phyloP scores from a whole-genome alignment of 2,113 vertebrate species.

The Nothocercus julius region DNA sequence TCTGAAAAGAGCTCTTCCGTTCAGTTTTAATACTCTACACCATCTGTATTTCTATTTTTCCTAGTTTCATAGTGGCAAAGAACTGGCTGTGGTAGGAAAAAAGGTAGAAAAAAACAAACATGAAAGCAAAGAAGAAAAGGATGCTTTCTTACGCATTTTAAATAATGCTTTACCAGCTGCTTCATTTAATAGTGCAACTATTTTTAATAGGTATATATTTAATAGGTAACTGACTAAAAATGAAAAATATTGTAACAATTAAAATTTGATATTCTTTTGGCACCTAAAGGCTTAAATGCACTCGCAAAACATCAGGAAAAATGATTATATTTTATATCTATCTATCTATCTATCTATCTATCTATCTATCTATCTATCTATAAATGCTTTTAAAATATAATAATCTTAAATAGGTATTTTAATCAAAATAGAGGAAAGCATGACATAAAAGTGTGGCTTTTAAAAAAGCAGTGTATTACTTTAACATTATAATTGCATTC shows the following conservation, averaged over 20 bases:
- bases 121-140: not conserved
- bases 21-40: no score
- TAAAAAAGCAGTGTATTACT: not conserved
- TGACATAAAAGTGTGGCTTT: not conserved
- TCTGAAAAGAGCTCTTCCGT: not conserved
- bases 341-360: no score
- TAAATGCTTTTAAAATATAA: not conserved
- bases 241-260: not conserved
- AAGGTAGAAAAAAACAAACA: not conserved
- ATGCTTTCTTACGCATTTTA: not conserved
- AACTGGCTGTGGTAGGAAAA: not conserved
- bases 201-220: no score
- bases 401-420: not conserved
- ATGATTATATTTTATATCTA: not conserved
- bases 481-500: not conserved
- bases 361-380: not conserved
- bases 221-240: not conserved
- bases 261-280: not conserved
- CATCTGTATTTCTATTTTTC: not conserved
- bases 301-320: not conserved
- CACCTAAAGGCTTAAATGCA: not conserved
- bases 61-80: not conserved
- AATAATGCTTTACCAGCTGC: not conserved
- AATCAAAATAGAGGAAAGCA: not conserved
- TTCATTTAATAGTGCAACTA: not conserved